Base-by-base conservation (phyloP, 2,113 vertebrate species). In the Upupa epops region DNA sequence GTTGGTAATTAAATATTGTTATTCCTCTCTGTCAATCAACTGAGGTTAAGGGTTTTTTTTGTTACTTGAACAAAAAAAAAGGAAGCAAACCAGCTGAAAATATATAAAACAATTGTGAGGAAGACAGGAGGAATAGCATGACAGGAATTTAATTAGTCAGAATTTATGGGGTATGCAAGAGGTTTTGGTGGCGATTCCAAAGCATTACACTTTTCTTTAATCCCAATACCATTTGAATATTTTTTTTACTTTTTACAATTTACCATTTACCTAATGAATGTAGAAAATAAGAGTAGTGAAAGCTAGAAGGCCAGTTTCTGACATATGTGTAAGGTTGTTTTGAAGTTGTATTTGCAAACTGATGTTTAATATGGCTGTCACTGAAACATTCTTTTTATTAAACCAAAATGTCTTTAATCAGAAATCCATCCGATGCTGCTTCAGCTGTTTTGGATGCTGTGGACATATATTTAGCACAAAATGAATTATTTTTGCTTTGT, bases 1-100 rank as follows among this genome's bases (percentile, higher is more conserved):
- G 69, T 77, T 97, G 85, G 86, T 97, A 96, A 95, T 96, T 97
- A 97, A 97, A 95, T 95, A 93, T 96, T 96, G 85, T 95, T 97
- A 79, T 93, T 96, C 51, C 49, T 77, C 46, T 89, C 76, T 91
- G 92, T 91, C 85, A 96, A 59, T 96, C 88, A 96, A 84, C 36
- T 86, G 65, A 88, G 80, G 85, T 87, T 95, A 93, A 95, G 93
- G 66, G 93, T 51, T 96, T 52, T 95, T 11, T 89, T 90, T 96
- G 78, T 94, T 75, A 68, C 34, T 92, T 92, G 48, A 89, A 94
- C 66, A 72, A 55, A 87, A 72, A 55, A 87, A 86, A 93, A 54
- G 40, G 71, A 92, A 94, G 65, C 51, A 28, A 84, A 96, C 93
- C 85, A 96, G 91, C 63, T 90, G 88, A 94, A 90, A 88, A 79